A percentile compares a stretch with the other conserved stretches of the same genome.
Evolutionary conservation across 1,140 invertebrate genomes (phyloP).

Genomic region (Palaemon carinicauda): DNA sequence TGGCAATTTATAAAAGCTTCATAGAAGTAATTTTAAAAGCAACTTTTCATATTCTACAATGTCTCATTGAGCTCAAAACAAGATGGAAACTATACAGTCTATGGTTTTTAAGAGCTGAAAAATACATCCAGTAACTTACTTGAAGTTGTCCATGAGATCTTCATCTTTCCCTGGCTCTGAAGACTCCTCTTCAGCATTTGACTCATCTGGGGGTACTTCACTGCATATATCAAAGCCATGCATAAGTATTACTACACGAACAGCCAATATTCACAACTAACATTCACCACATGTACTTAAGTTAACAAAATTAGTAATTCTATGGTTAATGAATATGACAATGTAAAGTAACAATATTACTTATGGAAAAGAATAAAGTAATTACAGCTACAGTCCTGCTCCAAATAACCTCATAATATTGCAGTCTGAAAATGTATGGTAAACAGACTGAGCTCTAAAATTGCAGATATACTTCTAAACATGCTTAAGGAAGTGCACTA

Average conservation of each 20-base stretch:
- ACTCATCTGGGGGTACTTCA: slow-evolving; percentile 21
- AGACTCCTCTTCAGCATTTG: not conserved
- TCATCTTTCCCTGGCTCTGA: slow-evolving; percentile 5
- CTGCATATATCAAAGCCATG: slow-evolving; percentile 41
- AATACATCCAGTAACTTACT: not conserved
- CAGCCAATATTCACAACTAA: no score
- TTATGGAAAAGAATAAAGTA: not conserved
- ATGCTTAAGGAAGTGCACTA: no score
- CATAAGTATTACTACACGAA: not conserved
- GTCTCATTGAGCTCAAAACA: not conserved
- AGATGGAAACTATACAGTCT: not conserved
- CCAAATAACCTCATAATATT: no score
- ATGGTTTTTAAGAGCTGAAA: not conserved
- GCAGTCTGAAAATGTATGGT: no score
- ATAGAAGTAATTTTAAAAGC: no score
- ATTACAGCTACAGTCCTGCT: not conserved
- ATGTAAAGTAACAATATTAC: not conserved
- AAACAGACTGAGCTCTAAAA: no score
- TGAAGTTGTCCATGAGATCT: slow-evolving; percentile 40
- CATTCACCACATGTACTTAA: no score
- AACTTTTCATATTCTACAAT: not conserved
- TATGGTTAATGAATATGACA: not conserved
- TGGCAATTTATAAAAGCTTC: no score
- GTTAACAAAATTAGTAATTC: not conserved
- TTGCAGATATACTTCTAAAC: no score